phyloP scores from a whole-genome alignment of 2,888 invertebrate genomes.

The Nephrotoma appendiculata region DNA sequence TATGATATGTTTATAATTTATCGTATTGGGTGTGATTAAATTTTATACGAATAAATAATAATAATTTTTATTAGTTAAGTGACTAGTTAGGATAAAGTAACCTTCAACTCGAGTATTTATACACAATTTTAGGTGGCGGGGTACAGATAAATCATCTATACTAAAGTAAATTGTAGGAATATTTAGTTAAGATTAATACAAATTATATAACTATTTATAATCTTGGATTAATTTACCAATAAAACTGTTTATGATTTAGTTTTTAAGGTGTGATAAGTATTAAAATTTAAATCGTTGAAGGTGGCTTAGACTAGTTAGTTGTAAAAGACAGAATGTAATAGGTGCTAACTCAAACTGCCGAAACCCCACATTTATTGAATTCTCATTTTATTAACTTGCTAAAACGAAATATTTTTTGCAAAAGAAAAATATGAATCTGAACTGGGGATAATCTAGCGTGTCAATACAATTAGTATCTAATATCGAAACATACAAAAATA shows the following conservation, averaged over 20 bases:
- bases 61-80: not conserved
- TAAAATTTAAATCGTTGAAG: not conserved
- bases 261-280: not conserved
- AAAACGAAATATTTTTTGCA: not conserved
- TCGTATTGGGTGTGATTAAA: not conserved
- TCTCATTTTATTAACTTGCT: not conserved
- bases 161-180: not conserved
- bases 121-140: not conserved
- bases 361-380: not conserved
- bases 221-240: not conserved
- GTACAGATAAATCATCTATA: not conserved
- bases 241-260: not conserved
- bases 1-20: not conserved
- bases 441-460: not conserved
- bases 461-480: slow-evolving; percentile 4
- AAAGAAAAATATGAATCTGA: not conserved
- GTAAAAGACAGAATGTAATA: not conserved
- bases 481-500: not conserved
- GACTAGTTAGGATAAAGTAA: not conserved
- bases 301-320: not conserved
- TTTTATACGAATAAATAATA: not conserved
- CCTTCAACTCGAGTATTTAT: not conserved
- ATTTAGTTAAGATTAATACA: not conserved
- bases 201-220: not conserved
- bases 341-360: not conserved